Percentiles rank a stretch among this genome's conserved stretches.
Evolutionary conservation across 2,113 vertebrate genomes (phyloP).

Genomic region (Vulpes ferrilata): DNA sequence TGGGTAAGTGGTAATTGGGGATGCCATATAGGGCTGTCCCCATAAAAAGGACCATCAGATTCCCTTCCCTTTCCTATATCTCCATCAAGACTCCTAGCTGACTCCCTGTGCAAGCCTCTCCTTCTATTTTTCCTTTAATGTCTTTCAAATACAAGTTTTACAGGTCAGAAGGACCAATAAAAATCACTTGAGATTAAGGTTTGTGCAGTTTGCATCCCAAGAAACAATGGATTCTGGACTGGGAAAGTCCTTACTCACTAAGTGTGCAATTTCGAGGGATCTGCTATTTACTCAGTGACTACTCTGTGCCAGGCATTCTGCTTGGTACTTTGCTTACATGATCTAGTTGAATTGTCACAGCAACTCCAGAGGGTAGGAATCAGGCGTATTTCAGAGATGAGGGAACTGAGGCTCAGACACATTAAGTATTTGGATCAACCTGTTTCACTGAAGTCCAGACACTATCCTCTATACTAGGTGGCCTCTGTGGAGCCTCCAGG

Average conservation of each 20-base stretch:
- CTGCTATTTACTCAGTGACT: neutral
- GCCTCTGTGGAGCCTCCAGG: neutral
- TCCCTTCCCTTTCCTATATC: neutral
- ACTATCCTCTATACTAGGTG: neutral
- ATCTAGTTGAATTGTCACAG: neutral
- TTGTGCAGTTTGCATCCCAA: neutral
- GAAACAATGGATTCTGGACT: neutral
- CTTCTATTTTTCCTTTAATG: neutral
- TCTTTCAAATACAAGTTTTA: neutral
- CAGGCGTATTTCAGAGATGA: neutral
- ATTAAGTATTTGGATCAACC: neutral
- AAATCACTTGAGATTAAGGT: neutral
- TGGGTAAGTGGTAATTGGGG: neutral
- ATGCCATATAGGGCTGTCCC: too few species aligned
- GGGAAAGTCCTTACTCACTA: neutral
- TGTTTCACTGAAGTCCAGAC: neutral
- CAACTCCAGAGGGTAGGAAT: neutral
- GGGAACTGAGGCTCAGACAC: neutral
- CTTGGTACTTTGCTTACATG: neutral
- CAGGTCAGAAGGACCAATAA: neutral
- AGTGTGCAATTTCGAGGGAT: neutral
- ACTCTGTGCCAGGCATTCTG: neutral
- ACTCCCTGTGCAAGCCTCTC: neutral
- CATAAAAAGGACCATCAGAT: neutral
- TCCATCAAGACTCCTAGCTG: neutral